These are phyloP conservation scores for Tenthredo amoena DNA, from an alignment of 2,888 invertebrate genomes.

Conservation along the genomic window DNA sequence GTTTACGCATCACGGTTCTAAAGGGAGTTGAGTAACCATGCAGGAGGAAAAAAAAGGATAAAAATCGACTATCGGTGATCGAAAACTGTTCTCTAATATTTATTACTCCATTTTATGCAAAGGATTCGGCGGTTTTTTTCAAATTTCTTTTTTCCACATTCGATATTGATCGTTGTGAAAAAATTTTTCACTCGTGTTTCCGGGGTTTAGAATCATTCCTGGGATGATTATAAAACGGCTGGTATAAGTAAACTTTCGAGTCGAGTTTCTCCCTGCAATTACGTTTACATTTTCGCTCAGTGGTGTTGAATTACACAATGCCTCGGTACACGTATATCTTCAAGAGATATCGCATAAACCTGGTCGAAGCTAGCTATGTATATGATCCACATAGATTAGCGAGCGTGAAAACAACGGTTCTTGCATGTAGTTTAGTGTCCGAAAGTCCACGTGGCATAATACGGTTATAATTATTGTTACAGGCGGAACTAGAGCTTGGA, in stretches of 20 bases:
- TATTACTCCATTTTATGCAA: no score
- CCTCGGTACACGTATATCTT: background rate
- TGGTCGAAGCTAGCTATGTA: background rate
- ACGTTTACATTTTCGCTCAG: background rate
- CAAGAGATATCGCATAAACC: background rate
- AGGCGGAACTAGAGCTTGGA: background rate
- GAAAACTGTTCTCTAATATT: no score
- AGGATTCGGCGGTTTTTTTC: no score
- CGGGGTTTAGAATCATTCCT: no score
- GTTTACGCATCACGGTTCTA: constrained; percentile 3
- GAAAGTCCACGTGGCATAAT: background rate
- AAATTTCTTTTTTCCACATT: no score
- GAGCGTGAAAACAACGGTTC: constrained; percentile 30
- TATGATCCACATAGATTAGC: constrained; percentile 42
- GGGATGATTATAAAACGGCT: no score
- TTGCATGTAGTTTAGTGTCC: background rate
- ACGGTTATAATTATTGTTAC: background rate
- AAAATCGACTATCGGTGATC: no score
- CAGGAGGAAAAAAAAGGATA: background rate
- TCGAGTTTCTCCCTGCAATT: constrained; percentile 14
- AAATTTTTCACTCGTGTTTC: no score
- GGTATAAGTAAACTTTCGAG: background rate
- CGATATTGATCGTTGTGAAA: no score
- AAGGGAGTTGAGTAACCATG: constrained; percentile 8
- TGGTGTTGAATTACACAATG: background rate